phyloP scores from a whole-genome alignment of 2,113 vertebrate species.

The Bothrops jararaca region DNA sequence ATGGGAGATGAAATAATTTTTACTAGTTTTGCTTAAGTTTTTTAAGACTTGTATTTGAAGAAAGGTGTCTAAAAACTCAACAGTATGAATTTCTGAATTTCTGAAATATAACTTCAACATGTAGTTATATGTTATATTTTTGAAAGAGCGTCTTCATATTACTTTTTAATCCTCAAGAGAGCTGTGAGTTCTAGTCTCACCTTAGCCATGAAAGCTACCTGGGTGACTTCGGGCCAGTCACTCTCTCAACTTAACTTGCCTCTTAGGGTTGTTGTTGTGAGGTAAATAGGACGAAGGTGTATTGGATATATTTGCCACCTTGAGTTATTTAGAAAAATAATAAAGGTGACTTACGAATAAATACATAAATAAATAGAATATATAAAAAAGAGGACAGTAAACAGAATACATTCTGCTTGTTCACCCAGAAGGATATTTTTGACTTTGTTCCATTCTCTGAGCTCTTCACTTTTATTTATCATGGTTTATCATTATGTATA shows the following conservation, averaged over 20 bases:
- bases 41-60: constrained; percentile 14
- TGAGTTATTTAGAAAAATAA: neutral
- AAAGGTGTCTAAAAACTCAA: constrained; percentile 17
- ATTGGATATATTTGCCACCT: neutral
- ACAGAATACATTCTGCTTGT: neutral
- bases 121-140: neutral
- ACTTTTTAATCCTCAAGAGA: neutral
- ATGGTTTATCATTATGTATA: neutral
- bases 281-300: neutral
- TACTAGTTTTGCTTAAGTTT: constrained; percentile 13
- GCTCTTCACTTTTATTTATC: neutral
- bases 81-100: constrained; percentile 36
- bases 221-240: neutral
- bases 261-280: neutral
- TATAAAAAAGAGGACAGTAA: neutral
- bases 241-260: neutral
- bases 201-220: neutral
- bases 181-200: neutral
- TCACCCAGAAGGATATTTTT: neutral
- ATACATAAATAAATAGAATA: neutral
- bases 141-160: neutral
- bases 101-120: constrained; percentile 10
- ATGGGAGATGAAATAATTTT: constrained; percentile 30
- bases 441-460: neutral
- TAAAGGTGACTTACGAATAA: neutral